A percentile compares a stretch with the other conserved stretches of the same genome.
phyloP scores from a whole-genome alignment of 1,140 invertebrate species.

The Drosophila willistoni region DNA sequence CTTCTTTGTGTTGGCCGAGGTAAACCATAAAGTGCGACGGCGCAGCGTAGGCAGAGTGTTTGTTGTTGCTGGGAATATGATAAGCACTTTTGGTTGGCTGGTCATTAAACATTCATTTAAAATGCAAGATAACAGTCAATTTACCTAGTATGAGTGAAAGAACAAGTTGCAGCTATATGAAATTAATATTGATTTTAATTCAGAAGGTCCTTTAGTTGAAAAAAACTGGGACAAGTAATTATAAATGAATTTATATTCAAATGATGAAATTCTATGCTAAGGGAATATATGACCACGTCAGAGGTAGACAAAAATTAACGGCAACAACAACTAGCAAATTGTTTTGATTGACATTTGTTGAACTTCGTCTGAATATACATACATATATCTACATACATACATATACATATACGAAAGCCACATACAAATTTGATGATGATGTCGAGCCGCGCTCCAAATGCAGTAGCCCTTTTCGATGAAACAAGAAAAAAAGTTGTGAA shows the following conservation, averaged over 20 bases:
- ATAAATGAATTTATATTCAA: conserved; percentile 3
- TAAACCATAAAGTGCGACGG: conserved; percentile 38
- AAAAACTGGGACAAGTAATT: conserved; percentile 39
- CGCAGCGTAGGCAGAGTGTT: conserved; percentile 27
- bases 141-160: neutral
- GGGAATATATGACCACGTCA: conserved; percentile 15
- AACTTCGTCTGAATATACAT: conserved; percentile 26
- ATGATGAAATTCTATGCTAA: conserved; percentile 27
- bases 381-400: conserved; percentile 11
- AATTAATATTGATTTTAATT: conserved; percentile 60
- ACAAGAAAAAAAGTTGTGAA: neutral
- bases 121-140: conserved; percentile 33
- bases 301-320: conserved; percentile 4
- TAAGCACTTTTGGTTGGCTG: conserved; percentile 21
- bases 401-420: conserved; percentile 11
- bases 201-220: conserved; percentile 26
- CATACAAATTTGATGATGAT: conserved; percentile 1
- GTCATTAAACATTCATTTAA: conserved; percentile 42
- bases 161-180: neutral
- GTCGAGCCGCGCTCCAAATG: conserved; percentile 25
- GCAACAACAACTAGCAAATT: conserved; percentile 14
- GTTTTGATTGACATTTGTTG: conserved; percentile 37
- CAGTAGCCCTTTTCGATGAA: conserved; percentile 9
- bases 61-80: conserved; percentile 4
- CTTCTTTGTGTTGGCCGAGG: neutral